Evolutionary conservation across 2,888 invertebrate genomes (phyloP).

Genomic region (Platerodrilus igneus): DNA sequence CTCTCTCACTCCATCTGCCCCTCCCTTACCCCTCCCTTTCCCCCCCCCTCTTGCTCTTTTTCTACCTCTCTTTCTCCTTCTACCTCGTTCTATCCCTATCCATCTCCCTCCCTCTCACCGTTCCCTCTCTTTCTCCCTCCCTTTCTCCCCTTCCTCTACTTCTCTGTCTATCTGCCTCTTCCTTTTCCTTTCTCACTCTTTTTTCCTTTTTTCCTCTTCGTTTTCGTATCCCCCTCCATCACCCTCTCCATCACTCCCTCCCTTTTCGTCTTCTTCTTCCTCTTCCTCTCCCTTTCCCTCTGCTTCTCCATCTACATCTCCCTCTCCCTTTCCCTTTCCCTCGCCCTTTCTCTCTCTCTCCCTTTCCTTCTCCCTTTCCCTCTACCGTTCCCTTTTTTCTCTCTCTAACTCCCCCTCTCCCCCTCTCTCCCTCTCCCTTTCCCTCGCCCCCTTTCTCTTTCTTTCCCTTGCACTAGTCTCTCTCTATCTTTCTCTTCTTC

Average conservation of each 20-base stretch:
- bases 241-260: not conserved
- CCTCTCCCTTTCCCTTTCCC: not conserved
- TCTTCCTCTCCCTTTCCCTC: not conserved
- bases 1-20: not conserved
- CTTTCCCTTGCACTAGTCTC: not conserved
- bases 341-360: not conserved
- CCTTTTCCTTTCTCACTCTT: not conserved
- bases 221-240: not conserved
- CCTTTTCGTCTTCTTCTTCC: not conserved
- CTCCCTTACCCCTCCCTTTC: not conserved
- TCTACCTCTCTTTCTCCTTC: not conserved
- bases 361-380: not conserved
- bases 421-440: not conserved
- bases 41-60: not conserved
- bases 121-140: not conserved
- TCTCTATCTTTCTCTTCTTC: not conserved
- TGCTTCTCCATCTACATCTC: not conserved
- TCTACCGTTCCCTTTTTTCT: not conserved
- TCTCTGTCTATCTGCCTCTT: not conserved
- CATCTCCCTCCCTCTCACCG: not conserved
- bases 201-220: not conserved
- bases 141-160: not conserved
- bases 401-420: not conserved
- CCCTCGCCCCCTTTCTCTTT: not conserved
- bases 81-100: not conserved